Evolutionary conservation across 2,888 invertebrate species (phyloP).

Genomic region (Podotricha telesiphe): DNA sequence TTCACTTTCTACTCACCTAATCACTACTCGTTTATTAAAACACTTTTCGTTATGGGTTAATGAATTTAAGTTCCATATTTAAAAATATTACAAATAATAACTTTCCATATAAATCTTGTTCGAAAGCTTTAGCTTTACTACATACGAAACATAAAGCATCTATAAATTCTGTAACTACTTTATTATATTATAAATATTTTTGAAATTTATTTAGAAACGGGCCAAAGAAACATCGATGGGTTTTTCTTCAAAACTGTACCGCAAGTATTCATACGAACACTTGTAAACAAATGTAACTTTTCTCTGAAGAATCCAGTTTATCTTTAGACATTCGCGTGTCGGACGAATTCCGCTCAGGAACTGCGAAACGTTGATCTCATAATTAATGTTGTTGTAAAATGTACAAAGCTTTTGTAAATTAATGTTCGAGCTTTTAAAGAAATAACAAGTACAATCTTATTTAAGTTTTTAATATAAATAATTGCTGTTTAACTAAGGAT

Average conservation of each 20-base stretch:
- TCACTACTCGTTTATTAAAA: too few relatives aligned
- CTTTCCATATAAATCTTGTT: too few relatives aligned
- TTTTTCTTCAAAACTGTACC: slow-evolving; percentile 20
- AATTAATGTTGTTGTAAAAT: slow-evolving; percentile 33
- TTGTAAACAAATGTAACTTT: slow-evolving; percentile 47
- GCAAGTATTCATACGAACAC: slow-evolving; percentile 24
- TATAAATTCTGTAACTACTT: not conserved
- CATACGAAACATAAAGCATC: too few relatives aligned
- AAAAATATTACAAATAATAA: too few relatives aligned
- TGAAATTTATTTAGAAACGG: not conserved
- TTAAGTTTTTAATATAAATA: not conserved
- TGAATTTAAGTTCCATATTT: too few relatives aligned
- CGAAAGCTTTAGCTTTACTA: too few relatives aligned
- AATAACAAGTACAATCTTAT: not conserved
- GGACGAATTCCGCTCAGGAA: slow-evolving; percentile 25
- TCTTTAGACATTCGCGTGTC: slow-evolving; percentile 42
- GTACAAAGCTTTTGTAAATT: slow-evolving; percentile 27
- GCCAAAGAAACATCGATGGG: slow-evolving; percentile 17
- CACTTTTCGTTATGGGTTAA: too few relatives aligned
- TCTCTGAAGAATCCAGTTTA: slow-evolving; percentile 46
- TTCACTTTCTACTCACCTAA: too few relatives aligned
- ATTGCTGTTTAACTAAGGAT: not conserved
- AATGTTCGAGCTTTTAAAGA: slow-evolving; percentile 14
- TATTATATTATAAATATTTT: not conserved
- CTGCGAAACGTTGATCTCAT: slow-evolving; percentile 33